Conservation (phyloP, 2,888 invertebrate species). For the Drosophila neonasuta region DNA sequence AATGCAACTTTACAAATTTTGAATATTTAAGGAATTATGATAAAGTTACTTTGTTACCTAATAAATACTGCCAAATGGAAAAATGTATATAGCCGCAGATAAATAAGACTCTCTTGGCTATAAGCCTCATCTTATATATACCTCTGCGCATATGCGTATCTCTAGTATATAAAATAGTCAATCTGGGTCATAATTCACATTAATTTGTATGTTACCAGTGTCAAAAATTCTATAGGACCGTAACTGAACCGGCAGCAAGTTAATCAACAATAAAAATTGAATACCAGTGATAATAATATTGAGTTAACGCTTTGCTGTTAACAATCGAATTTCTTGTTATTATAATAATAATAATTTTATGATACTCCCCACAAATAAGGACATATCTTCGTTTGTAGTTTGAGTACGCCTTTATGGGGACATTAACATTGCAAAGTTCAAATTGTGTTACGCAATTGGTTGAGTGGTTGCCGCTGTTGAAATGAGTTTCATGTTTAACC, state of each 20-base stretch:
- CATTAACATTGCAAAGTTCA: constrained; percentile 73
- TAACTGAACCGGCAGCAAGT: neutral
- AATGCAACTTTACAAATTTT: neutral
- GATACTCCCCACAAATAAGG: neutral
- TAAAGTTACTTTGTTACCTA: no score
- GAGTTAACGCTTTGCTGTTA: neutral
- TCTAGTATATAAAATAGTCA: no score
- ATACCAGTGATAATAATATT: neutral
- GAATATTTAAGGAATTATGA: neutral
- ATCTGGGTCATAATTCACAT: no score
- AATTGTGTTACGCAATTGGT: constrained; percentile 60
- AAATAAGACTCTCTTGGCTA: no score
- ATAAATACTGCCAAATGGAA: no score
- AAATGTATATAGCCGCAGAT: no score
- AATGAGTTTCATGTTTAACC: constrained; percentile 67
- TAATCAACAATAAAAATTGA: neutral
- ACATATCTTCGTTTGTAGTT: neutral
- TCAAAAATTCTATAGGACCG: constrained; percentile 14
- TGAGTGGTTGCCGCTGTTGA: constrained; percentile 40
- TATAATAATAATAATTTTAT: neutral
- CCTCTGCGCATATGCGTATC: no score
- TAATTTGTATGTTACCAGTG: constrained; percentile 38
- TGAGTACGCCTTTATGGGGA: constrained; percentile 46
- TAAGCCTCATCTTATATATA: no score
- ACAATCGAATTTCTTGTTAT: neutral